Base-by-base conservation (phyloP, 1,140 invertebrate genomes). In the Heliconius eleuchia region DNA sequence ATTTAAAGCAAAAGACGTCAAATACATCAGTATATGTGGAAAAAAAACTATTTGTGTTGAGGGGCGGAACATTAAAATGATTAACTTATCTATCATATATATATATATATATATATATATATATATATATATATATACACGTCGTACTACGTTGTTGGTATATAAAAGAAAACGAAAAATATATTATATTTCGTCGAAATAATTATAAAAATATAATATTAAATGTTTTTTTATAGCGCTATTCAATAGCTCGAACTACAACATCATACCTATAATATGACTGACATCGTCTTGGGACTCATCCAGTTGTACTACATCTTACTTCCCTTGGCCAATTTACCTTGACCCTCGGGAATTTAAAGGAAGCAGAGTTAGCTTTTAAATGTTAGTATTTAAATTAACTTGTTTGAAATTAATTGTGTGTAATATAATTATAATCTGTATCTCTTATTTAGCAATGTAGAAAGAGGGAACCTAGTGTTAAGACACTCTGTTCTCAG, bases 291-390 rank as follows among this genome's bases (percentile, higher is more conserved):
- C 50, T 80, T 80, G 79, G 79, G 66, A 23, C 70, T 72, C 70
- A 57, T 80, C 79, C 74, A 80, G 79, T 73, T 66, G 70, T 52
- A 60, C 66, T 76, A 75, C 46, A 79, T 75, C 78, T 46, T 19
- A 46, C 60, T 46, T 66, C n/a, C 55, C 52, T 60, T 60, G 79
- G 50, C 70, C 71, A 52, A 6, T 50, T 70, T 60, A 34, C 71
- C 50, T 76, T 76, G 74, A 80, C 79, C 79, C 66, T 76, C 50
- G 79, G 60, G n/a, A 30, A 66, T 13, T 13, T 66, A 30, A 27
- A 23, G 55, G 55, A 23, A 60, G 19, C 55, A 57, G 55, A n/a
- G n/a, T 23, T 60, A 66, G 60, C 60, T 66, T 66, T 6, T 66
- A 66, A 30, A 66, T 66, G 60, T 66, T 30, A 13, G 4, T 66